A percentile compares a stretch with the other conserved stretches of the same genome.
These are phyloP conservation scores for Miltochrista miniata DNA, from an alignment of 2,888 invertebrate species.

Conservation along the genomic window DNA sequence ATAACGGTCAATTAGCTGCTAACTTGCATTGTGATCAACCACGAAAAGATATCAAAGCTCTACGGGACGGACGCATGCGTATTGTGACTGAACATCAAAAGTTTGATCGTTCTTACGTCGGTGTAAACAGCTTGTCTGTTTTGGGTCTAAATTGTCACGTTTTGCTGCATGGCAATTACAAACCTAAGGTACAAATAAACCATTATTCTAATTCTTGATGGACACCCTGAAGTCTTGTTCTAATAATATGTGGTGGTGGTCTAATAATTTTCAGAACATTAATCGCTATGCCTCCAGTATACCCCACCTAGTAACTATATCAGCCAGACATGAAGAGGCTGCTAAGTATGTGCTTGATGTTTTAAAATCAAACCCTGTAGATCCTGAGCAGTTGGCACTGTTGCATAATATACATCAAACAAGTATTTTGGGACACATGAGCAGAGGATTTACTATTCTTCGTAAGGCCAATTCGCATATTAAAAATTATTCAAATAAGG, in stretches of 20 bases:
- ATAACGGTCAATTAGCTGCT: not conserved
- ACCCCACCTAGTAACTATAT: constrained; percentile 50
- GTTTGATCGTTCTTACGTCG: not conserved
- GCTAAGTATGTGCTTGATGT: constrained; percentile 44
- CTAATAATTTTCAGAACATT: constrained; percentile 41
- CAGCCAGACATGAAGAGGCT: constrained; percentile 50
- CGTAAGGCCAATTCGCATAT: too few species aligned
- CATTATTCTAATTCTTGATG: not conserved
- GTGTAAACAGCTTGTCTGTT: not conserved
- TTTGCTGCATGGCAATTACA: not conserved
- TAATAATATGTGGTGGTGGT: not conserved
- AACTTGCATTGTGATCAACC: constrained; percentile 1
- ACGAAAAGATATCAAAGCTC: not conserved
- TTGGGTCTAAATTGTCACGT: not conserved
- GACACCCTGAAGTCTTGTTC: not conserved
- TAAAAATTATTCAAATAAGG: not conserved
- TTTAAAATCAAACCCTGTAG: constrained; percentile 50
- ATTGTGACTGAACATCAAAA: not conserved
- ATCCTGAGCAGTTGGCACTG: not conserved
- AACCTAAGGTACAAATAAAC: not conserved
- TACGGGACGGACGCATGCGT: constrained; percentile 1
- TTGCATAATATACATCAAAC: not conserved
- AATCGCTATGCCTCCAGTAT: constrained; percentile 49
- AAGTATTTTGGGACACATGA: constrained; percentile 13
- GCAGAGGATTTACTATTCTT: constrained; percentile 43